Evolutionary conservation across 2,797 vertebrate genomes (phyloP), one percentile per base, ranked within the genome.

Genomic region (Balearica regulorum): DNA sequence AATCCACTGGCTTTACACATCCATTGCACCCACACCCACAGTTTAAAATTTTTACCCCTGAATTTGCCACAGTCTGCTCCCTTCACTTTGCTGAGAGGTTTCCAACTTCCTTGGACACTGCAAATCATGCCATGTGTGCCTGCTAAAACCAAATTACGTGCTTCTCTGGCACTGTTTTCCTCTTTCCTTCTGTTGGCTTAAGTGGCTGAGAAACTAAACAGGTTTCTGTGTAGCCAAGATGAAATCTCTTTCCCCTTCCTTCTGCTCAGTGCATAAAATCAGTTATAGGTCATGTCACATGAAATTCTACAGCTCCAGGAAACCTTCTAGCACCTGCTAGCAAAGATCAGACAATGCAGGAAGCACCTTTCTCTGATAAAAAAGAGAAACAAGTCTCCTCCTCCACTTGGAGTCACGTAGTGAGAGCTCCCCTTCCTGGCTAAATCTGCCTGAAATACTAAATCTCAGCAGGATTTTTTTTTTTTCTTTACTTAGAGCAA

Each of bases 391-490:
- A 35, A 54, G n/a, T 37, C 21, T 83, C n/a, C 22, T 39, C 13
- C 35, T 81, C 20, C 33, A 22, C 35, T 51, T 49, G 37, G 57
- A 91, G 35, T 91, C 65, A 61, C 15, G 46, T n/a, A 83, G 46
- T 91, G 80, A 96, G 93, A 93, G 91, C 85, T 93, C 84, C 91
- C 76, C 91, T 96, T 90, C 84, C 84, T 78, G 89, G 89, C 39
- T 88, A 83, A 91, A 77, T 78, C 21, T 71, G 11, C 53, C 55
- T 79, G 44, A 84, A 95, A 81, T 44, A 62, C 53, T 69, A 73
- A 48, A 80, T 48, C 57, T 48, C 22, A 92, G 35, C 11, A 70
- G 37, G n/a, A 86, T 4, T 11, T n/a, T 8, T 24, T 39, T 6
- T 6, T 1, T 55, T 37, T 70, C 8, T 61, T 91, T 87, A 13